A percentile compares a stretch with the other conserved stretches of the same genome.
These are phyloP conservation scores for Discoglossus pictus DNA, from an alignment of 2,797 vertebrate species.

Conservation along the genomic window DNA sequence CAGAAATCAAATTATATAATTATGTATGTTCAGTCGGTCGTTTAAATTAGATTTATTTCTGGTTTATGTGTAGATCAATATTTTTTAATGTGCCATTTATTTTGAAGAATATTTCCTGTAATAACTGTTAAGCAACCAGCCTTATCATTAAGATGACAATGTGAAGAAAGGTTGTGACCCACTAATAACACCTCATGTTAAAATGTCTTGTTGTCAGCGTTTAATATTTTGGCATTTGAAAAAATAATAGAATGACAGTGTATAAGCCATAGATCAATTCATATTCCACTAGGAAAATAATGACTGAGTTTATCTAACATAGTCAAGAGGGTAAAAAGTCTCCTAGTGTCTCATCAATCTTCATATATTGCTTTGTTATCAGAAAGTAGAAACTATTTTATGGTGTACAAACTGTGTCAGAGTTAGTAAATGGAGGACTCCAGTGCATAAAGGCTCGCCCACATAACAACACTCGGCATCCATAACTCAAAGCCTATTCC, in stretches of 20 bases:
- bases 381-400: too few relatives aligned
- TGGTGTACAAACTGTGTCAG: too few relatives aligned
- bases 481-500: too few relatives aligned
- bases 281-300: neutral
- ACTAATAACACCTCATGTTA: slow-evolving; percentile 3
- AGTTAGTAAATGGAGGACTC: too few relatives aligned
- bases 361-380: slow-evolving; percentile 10
- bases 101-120: slow-evolving; percentile 22
- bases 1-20: slow-evolving; percentile 44
- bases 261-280: neutral
- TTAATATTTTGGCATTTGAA: neutral
- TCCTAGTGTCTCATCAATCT: neutral
- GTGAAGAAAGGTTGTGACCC: neutral
- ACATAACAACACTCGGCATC: too few relatives aligned
- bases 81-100: slow-evolving; percentile 31
- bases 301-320: neutral
- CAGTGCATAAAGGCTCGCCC: too few relatives aligned
- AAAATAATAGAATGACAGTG: slow-evolving; percentile 8
- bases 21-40: slow-evolving; percentile 39
- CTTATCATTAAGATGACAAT: slow-evolving; percentile 1
- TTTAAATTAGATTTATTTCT: slow-evolving; percentile 34
- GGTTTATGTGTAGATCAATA: slow-evolving; percentile 27
- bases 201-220: neutral
- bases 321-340: neutral
- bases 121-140: slow-evolving; percentile 17